Conservation (phyloP, 2,113 vertebrate species). For the Serinus canaria region DNA sequence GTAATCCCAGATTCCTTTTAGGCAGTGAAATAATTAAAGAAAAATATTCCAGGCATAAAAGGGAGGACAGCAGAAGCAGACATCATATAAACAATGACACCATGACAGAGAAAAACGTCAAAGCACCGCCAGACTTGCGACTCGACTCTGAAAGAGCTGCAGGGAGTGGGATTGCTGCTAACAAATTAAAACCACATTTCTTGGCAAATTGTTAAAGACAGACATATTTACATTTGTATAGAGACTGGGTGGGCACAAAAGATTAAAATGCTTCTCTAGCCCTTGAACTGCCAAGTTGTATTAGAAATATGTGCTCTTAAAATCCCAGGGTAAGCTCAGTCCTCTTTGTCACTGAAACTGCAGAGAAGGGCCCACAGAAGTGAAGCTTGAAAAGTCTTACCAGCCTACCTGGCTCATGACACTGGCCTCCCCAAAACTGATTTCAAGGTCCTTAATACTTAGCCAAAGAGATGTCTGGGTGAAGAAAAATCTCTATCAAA, state of each 20-base stretch:
- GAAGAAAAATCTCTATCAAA: neutral
- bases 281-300: constrained; percentile 75
- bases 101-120: constrained; percentile 59
- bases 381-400: neutral
- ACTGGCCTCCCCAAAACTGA: neutral
- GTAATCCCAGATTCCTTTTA: constrained; percentile 68
- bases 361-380: neutral
- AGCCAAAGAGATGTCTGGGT: neutral
- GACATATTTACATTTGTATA: constrained; percentile 78
- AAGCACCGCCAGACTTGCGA: constrained; percentile 57
- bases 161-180: constrained; percentile 50
- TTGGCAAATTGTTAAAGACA: constrained; percentile 72
- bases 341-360: constrained; percentile 32
- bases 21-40: constrained; percentile 67
- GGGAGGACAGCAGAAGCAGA: constrained; percentile 64
- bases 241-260: constrained; percentile 77
- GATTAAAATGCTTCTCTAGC: constrained; percentile 69
- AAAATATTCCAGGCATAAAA: constrained; percentile 67
- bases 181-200: constrained; percentile 81
- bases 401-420: neutral
- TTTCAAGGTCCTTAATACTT: neutral
- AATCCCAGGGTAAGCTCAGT: constrained; percentile 52
- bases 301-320: constrained; percentile 63
- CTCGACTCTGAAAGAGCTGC: constrained; percentile 39
- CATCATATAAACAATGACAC: constrained; percentile 61